These are phyloP conservation scores for Pogoniulus pusillus DNA, from an alignment of 2,797 vertebrate genomes.

Conservation along the genomic window DNA sequence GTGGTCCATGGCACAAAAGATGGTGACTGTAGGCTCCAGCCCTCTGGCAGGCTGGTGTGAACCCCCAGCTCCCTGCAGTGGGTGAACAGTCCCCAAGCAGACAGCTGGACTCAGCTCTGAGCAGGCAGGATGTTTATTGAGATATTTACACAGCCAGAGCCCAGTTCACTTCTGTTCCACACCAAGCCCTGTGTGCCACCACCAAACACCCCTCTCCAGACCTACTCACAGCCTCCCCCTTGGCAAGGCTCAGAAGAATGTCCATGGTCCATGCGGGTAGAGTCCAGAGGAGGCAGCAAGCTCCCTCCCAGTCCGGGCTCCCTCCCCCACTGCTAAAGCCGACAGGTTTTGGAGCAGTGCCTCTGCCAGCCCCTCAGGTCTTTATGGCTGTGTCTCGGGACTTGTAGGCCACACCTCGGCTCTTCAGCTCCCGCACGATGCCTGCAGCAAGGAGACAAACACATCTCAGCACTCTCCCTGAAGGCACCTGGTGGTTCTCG, in stretches of 20 bases:
- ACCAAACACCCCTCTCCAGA: neutral
- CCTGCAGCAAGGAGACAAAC: slow-evolving; percentile 77
- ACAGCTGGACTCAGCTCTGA: neutral
- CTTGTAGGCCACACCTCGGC: slow-evolving; percentile 96
- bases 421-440: slow-evolving; percentile 95
- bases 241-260: neutral
- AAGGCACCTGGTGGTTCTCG: too few species aligned
- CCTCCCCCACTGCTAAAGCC: neutral
- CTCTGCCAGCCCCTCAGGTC: slow-evolving; percentile 68
- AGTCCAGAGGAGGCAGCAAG: neutral
- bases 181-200: neutral
- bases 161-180: neutral
- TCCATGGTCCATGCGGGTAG: neutral
- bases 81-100: neutral
- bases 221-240: neutral
- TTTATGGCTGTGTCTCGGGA: slow-evolving; percentile 98
- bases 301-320: fast-evolving
- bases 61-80: fast-evolving
- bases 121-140: slow-evolving; percentile 32
- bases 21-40: fast-evolving
- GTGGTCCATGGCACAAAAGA: neutral
- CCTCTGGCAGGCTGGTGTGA: neutral
- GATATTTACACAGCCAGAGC: neutral
- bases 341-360: neutral
- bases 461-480: neutral